Evolutionary conservation across 2,888 invertebrate species (phyloP).

Genomic region (Drosophila histrio): DNA sequence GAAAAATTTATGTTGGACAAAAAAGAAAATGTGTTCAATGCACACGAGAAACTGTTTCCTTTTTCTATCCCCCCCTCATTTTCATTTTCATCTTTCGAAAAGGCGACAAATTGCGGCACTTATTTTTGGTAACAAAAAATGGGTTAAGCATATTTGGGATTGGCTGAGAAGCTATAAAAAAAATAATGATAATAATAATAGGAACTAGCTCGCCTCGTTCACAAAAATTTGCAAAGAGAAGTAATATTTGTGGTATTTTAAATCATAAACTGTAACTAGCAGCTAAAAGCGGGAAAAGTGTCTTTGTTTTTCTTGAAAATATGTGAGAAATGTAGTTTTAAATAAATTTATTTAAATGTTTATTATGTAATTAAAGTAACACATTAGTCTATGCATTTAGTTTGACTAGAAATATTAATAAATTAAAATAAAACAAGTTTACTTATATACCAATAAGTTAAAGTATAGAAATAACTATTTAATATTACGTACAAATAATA

Average conservation of each 20-base stretch:
- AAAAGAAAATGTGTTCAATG: constrained; percentile 27
- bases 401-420: too few relatives aligned
- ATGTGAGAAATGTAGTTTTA: not conserved
- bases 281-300: not conserved
- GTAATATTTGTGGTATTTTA: not conserved
- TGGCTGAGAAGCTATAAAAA: constrained; percentile 32
- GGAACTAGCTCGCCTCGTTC: constrained; percentile 24
- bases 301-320: too few relatives aligned
- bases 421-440: too few relatives aligned
- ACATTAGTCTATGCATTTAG: too few relatives aligned
- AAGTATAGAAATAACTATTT: too few relatives aligned
- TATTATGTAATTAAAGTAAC: too few relatives aligned
- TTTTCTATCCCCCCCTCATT: not conserved
- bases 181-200: too few relatives aligned
- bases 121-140: constrained; percentile 50
- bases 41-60: constrained; percentile 1
- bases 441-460: too few relatives aligned
- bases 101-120: constrained; percentile 43
- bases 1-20: constrained; percentile 34
- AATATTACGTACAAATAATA: too few relatives aligned
- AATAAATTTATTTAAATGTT: not conserved
- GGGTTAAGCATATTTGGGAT: constrained; percentile 47
- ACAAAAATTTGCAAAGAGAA: not conserved
- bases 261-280: not conserved
- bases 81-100: constrained; percentile 2